Evolutionary conservation across 2,797 vertebrate genomes (phyloP), one percentile per base, ranked within the genome.

Genomic region (Hydrophis major): DNA sequence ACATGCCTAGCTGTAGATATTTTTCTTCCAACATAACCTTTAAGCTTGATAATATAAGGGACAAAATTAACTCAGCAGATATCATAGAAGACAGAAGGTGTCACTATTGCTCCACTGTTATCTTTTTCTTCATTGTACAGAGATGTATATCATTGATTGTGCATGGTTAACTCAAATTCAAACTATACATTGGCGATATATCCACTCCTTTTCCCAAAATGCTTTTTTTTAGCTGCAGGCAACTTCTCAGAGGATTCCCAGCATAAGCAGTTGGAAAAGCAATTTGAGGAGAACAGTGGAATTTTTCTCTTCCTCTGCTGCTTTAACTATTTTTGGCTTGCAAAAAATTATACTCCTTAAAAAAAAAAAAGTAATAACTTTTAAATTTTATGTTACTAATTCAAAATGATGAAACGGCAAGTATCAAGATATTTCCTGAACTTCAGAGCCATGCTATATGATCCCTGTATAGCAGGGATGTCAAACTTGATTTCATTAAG

Each of bases 21-120:
- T 32, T 83, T 90, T 42, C 14, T 4, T 28, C 20, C n/a, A 25
- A 27, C 6, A 32, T 57, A 6, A 22, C 88, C 22, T 22, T 16
- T 4, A 56, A 10, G n/a, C 50, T 87, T 87, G 18, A n/a, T 50
- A 32, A 59, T 22, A 87, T 89, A 11, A 53, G 25, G 53, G 47
- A 37, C 1, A 74, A 90, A 74, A 66, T 28, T 61, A 91, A 86
- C 37, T 25, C 1, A 18, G 0, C 50, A 61, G 27, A 88, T 25
- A 61, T 32, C 1, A 78, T 56, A 25, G 55, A 83, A 88, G 13
- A 4, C 94, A 1, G 94, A 69, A 94, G 95, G 63, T 96, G 96
- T 95, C 94, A 10, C 93, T 94, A 13, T 93, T 94, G 60, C 16
- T 92, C 27, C 20, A 61, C 53, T 50, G 25, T 56, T n/a, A 60